Evolutionary conservation across 2,113 vertebrate species (phyloP), one percentile per base, ranked within the genome.

Genomic region (Gopherus flavomarginatus): DNA sequence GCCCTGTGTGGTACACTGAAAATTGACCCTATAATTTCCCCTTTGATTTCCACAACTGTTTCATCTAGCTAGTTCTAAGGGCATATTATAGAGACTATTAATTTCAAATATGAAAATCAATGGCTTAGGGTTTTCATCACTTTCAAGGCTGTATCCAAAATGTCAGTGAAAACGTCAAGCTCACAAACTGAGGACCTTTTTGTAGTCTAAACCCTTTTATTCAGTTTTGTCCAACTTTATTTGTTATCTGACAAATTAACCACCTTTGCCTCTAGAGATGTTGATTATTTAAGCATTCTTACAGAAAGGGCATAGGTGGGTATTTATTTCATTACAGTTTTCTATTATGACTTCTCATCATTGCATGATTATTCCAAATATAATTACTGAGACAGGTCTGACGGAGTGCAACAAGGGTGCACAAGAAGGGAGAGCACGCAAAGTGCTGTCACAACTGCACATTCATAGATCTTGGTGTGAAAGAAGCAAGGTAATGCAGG

Each of bases 1-100:
- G 14, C 35, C 12, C 12, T 56, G 24, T 1, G 6, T 4, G 4
- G 27, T 1, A 1, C 9, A 27, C 47, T 57, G 47, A 35, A 9
- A 2, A 83, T 59, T 49, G 8, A 26, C 10, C 65, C 42, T 11
- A 0, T 1, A 35, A n/a, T 79, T 87, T 72, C 47, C 90, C 49
- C 50, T 78, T 29, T 5, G 13, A 52, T 86, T 27, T 86, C 44
- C 81, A 42, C 52, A 54, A 38, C 6, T 56, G 17, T 65, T 91
- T 89, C 56, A 22, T 8, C 42, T 12, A 80, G 47, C 50, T 11
- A 22, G 6, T 9, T 29, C 1, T 62, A 11, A 65, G 47, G 85
- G 49, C 1, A 2, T 26, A 17, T 14, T 50, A 27, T 4, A 19
- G 47, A 31, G 81, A 5, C 13, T 35, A 17, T 17, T 38, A 42